A percentile compares a stretch with the other conserved stretches of the same genome.
Evolutionary conservation across 2,797 vertebrate species (phyloP).

Genomic region (Antrozous pallidus): DNA sequence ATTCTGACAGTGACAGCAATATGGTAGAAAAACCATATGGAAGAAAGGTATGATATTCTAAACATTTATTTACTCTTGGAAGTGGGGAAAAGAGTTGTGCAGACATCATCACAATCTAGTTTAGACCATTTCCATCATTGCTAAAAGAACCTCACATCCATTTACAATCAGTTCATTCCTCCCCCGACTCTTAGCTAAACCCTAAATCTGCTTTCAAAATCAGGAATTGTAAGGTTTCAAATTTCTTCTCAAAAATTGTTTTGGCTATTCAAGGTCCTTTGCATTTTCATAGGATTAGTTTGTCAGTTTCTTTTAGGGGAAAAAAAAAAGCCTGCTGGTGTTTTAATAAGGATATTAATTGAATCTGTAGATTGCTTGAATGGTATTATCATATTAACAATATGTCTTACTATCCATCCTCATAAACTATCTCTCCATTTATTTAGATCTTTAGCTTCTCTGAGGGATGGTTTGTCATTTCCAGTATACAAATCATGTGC

Average conservation of each 20-base stretch:
- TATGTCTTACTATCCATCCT: not conserved
- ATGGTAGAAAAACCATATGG: conserved; percentile 98
- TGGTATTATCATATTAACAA: not conserved
- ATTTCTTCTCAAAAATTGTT: not conserved
- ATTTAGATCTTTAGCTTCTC: not conserved
- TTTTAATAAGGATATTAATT: not conserved
- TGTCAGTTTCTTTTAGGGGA: not conserved
- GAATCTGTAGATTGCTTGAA: not conserved
- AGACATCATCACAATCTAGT: not conserved
- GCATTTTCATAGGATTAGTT: not conserved
- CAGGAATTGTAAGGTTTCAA: not conserved
- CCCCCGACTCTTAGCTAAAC: not conserved
- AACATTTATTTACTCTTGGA: conserved; percentile 14
- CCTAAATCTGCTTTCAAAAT: conserved; percentile 26
- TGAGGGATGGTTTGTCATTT: not conserved
- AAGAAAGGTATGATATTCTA: conserved; percentile 89
- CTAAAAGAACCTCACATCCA: not conserved
- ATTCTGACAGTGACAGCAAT: conserved; percentile 94
- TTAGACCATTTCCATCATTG: not conserved
- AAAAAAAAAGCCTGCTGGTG: not conserved
- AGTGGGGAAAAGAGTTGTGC: not conserved
- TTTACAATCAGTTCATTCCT: not conserved
- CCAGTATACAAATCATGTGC: not conserved
- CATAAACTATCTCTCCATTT: not conserved
- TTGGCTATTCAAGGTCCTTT: not conserved